phyloP scores from a whole-genome alignment of 2,888 invertebrate species.

The Sinelater perroti region DNA sequence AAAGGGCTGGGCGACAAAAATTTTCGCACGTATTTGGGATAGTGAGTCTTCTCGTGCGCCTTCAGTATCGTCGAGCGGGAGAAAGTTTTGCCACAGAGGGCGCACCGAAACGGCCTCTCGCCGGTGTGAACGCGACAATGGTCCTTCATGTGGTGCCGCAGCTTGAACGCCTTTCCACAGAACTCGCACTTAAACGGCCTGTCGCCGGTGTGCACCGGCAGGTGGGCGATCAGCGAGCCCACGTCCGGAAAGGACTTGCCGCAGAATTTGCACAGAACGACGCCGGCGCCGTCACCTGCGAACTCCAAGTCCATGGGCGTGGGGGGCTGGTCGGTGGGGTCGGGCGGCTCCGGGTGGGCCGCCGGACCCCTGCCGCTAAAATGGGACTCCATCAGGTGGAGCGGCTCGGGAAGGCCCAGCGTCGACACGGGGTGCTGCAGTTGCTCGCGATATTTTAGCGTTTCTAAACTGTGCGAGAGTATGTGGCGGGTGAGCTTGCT shows the following conservation, averaged over 20 bases:
- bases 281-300: constrained; percentile 61
- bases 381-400: constrained; percentile 55
- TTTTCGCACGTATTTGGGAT: constrained; percentile 90
- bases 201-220: constrained; percentile 90
- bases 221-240: constrained; percentile 84
- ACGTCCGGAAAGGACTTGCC: constrained; percentile 93
- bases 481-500: constrained; percentile 91
- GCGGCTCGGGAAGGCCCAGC: constrained; percentile 59
- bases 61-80: constrained; percentile 90
- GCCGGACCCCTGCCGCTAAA: constrained; percentile 59
- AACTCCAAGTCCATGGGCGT: constrained; percentile 70
- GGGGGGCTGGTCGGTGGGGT: constrained; percentile 64
- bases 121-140: constrained; percentile 93
- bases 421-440: constrained; percentile 64
- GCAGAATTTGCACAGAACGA: constrained; percentile 91
- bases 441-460: constrained; percentile 85
- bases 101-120: constrained; percentile 88
- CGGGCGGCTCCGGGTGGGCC: constrained; percentile 58
- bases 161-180: constrained; percentile 92
- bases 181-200: constrained; percentile 93
- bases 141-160: constrained; percentile 94
- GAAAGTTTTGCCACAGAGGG: constrained; percentile 89
- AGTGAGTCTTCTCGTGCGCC: constrained; percentile 93
- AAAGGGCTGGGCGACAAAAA: constrained; percentile 88
- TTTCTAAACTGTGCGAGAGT: constrained; percentile 87